Conservation (phyloP, 2,113 vertebrate species). For the Verasper variegatus region DNA sequence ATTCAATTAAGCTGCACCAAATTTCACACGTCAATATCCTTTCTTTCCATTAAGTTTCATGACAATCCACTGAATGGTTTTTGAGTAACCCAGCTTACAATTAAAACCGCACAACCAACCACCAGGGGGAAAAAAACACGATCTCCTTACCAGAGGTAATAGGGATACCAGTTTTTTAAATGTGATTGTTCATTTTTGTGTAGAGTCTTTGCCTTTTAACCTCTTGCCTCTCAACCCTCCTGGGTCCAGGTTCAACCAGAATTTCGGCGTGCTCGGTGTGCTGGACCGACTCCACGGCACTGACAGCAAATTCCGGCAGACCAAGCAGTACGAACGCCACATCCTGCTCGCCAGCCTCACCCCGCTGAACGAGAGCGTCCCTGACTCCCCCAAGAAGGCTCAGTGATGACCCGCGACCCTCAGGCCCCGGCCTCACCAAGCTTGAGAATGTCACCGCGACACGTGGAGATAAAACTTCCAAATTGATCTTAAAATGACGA, state of each 20-base stretch:
- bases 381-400: conserved; percentile 80
- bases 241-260: conserved; percentile 90
- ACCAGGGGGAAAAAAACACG: no score
- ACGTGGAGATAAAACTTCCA: neutral
- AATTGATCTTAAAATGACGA: neutral
- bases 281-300: conserved; percentile 93
- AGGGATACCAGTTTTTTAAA: neutral
- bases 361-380: conserved; percentile 88
- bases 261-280: conserved; percentile 90
- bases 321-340: conserved; percentile 89
- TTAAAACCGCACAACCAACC: no score
- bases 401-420: conserved; percentile 46
- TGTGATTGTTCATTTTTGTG: no score
- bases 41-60: no score
- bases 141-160: no score
- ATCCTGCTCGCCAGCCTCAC: conserved; percentile 86
- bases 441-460: neutral
- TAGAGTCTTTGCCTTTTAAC: neutral
- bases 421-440: neutral
- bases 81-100: no score
- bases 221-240: neutral
- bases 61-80: no score
- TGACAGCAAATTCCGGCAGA: conserved; percentile 85
- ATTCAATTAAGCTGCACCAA: no score
- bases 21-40: no score